A percentile compares a stretch with the other conserved stretches of the same genome.
Evolutionary conservation across 2,888 invertebrate species (phyloP).

Genomic region (Hirudinaria manillensis): DNA sequence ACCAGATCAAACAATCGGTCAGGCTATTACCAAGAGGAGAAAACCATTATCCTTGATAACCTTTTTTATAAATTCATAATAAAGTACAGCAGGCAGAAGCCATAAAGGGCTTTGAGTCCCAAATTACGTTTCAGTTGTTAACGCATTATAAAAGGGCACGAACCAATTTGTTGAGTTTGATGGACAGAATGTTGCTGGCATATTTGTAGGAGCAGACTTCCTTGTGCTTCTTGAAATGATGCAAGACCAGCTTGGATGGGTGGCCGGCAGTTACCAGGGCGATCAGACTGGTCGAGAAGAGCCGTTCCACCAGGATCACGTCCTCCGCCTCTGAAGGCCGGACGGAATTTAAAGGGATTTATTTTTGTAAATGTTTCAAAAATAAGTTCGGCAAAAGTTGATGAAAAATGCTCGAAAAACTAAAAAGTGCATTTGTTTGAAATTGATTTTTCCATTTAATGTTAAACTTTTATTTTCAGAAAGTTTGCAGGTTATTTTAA

Average conservation of each 20-base stretch:
- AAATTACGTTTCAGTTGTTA: no score
- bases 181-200: conserved; percentile 28
- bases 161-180: conserved; percentile 29
- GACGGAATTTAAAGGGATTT: no score
- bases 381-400: background rate
- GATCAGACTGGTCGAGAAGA: conserved; percentile 16
- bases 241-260: conserved; percentile 21
- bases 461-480: no score
- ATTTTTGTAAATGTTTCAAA: background rate
- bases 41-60: no score
- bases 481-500: no score
- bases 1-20: no score
- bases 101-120: no score
- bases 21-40: no score
- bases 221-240: conserved; percentile 29
- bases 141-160: no score
- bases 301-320: conserved; percentile 21
- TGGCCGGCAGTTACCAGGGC: conserved; percentile 19
- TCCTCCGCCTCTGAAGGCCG: conserved; percentile 19
- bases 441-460: no score
- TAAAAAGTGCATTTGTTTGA: background rate
- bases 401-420: background rate
- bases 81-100: background rate
- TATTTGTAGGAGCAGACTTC: conserved; percentile 30
- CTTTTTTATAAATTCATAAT: no score